These are phyloP conservation scores for Automeris io DNA, from an alignment of 2,888 invertebrate genomes.

Conservation along the genomic window DNA sequence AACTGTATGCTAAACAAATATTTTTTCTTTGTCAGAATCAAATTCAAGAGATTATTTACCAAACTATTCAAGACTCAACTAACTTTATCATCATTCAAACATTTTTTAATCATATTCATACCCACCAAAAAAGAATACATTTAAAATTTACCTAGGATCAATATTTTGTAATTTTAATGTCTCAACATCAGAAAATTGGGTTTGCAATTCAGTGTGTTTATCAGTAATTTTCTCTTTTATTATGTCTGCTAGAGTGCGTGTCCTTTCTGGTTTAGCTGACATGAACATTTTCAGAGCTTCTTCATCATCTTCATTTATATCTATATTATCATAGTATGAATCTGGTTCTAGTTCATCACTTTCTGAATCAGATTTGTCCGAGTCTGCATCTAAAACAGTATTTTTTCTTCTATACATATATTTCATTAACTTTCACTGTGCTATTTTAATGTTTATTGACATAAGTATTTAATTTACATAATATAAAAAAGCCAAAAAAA, in stretches of 20 bases:
- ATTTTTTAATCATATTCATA: background rate
- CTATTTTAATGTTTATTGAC: background rate
- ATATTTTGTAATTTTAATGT: conserved; percentile 87
- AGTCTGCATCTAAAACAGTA: conserved; percentile 48
- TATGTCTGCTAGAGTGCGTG: conserved; percentile 90
- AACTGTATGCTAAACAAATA: too few relatives aligned
- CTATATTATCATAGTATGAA: conserved; percentile 82
- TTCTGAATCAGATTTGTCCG: conserved; percentile 70
- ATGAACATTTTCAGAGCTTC: conserved; percentile 89
- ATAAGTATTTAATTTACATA: background rate
- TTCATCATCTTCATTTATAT: conserved; percentile 93
- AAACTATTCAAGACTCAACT: too few relatives aligned
- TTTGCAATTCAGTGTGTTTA: conserved; percentile 92
- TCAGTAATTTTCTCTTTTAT: conserved; percentile 95
- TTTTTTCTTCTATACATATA: too few relatives aligned
- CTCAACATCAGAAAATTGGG: conserved; percentile 88
- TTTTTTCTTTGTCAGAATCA: too few relatives aligned
- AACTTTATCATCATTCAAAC: background rate
- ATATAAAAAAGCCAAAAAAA: background rate
- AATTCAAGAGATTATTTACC: too few relatives aligned
- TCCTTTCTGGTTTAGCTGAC: conserved; percentile 66
- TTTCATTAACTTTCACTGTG: too few relatives aligned
- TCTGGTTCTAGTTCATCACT: conserved; percentile 75
- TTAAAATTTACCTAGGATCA: conserved; percentile 80
- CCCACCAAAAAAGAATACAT: background rate